These are phyloP conservation scores for Tenthredo notha DNA, from an alignment of 2,888 invertebrate species.

Conservation along the genomic window DNA sequence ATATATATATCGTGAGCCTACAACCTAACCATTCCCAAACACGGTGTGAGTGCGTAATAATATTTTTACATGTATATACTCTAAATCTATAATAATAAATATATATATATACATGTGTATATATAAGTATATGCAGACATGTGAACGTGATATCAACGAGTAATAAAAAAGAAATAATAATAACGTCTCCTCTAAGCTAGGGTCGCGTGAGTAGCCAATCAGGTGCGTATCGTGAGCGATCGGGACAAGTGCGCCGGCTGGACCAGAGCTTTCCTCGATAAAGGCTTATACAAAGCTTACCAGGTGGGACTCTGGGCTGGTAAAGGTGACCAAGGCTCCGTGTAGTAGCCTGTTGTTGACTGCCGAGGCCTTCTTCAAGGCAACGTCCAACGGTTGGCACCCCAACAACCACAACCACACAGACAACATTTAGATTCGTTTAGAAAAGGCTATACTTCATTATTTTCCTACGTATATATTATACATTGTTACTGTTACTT, in stretches of 20 bases:
- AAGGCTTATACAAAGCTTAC: slow-evolving; percentile 75
- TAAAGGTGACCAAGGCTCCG: slow-evolving; percentile 81
- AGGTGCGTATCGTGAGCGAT: slow-evolving; percentile 67
- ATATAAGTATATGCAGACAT: slow-evolving; percentile 8
- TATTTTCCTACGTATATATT: slow-evolving; percentile 1
- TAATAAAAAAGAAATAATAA: not conserved
- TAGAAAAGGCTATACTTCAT: slow-evolving; percentile 41
- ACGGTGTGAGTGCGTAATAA: slow-evolving; percentile 28
- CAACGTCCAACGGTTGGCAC: slow-evolving; percentile 63
- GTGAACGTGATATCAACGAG: slow-evolving; percentile 6
- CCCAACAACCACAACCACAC: slow-evolving; percentile 56
- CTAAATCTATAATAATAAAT: not conserved
- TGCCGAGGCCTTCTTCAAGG: slow-evolving; percentile 70
- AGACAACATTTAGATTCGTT: slow-evolving; percentile 56
- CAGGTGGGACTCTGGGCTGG: slow-evolving; percentile 82
- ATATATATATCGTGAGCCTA: slow-evolving; percentile 28
- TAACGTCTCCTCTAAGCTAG: slow-evolving; percentile 62
- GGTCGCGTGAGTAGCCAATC: slow-evolving; percentile 66
- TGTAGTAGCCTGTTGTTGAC: slow-evolving; percentile 75
- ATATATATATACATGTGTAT: too few species aligned
- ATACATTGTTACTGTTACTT: not conserved
- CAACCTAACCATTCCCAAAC: slow-evolving; percentile 39
- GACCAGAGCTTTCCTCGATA: slow-evolving; percentile 62
- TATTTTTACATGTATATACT: slow-evolving; percentile 15
- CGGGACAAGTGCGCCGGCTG: slow-evolving; percentile 71